Conservation (phyloP, 2,888 invertebrate genomes). For the Trachelus iudaicus region DNA sequence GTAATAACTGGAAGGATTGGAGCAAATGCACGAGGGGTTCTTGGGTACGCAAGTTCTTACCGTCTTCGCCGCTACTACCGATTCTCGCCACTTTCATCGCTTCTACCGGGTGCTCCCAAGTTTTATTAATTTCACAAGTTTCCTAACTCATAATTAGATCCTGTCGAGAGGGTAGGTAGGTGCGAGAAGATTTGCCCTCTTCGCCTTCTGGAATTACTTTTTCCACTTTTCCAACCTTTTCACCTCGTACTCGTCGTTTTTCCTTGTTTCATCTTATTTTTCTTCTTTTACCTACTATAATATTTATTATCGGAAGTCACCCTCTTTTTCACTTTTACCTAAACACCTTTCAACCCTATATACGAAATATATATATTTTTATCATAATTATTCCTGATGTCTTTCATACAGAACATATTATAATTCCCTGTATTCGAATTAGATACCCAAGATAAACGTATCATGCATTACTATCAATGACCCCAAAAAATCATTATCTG, state of each 20-base stretch:
- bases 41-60: slow-evolving; percentile 15
- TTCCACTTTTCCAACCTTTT: slow-evolving; percentile 2
- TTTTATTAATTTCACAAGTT: slow-evolving; percentile 64
- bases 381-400: too few relatives aligned
- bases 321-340: neutral
- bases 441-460: neutral
- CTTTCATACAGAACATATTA: neutral
- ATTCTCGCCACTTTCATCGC: slow-evolving; percentile 39
- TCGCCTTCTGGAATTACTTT: neutral
- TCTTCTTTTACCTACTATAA: slow-evolving; percentile 4
- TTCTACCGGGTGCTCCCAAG: slow-evolving; percentile 23
- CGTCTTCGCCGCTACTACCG: slow-evolving; percentile 9
- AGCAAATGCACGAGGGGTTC: slow-evolving; percentile 22
- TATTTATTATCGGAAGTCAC: neutral
- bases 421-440: neutral
- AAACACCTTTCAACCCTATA: neutral
- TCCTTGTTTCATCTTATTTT: slow-evolving; percentile 9
- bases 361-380: too few relatives aligned
- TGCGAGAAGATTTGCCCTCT: neutral
- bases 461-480: neutral
- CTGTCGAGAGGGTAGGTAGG: slow-evolving; percentile 19
- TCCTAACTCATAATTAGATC: slow-evolving; percentile 61
- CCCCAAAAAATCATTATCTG: neutral
- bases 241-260: slow-evolving; percentile 3
- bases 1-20: slow-evolving; percentile 26